phyloP scores from a whole-genome alignment of 2,113 vertebrate species.

The Scalopus aquaticus region DNA sequence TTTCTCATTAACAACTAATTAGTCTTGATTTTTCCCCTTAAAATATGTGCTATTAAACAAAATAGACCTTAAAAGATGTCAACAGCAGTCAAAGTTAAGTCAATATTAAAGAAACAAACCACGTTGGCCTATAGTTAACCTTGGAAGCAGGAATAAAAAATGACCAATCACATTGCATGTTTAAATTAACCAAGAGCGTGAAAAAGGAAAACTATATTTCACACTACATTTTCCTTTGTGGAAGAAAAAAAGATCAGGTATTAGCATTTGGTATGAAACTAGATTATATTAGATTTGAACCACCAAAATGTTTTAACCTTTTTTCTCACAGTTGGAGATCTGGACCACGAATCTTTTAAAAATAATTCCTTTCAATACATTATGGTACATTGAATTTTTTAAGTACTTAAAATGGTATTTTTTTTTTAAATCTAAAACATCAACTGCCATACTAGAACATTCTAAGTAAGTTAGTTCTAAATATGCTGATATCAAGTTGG shows the following conservation, averaged over 20 bases:
- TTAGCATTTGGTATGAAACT: neutral
- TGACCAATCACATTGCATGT: constrained; percentile 80
- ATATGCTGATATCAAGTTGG: constrained; percentile 54
- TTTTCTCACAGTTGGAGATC: constrained; percentile 8
- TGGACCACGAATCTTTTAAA: neutral
- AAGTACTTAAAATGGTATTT: neutral
- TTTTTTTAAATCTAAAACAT: neutral
- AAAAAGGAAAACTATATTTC: neutral
- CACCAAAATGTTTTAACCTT: constrained; percentile 14
- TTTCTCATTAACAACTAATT: constrained; percentile 93
- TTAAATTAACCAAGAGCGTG: constrained; percentile 69
- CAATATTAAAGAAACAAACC: constrained; percentile 86
- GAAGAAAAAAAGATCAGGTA: neutral
- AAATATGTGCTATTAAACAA: constrained; percentile 86
- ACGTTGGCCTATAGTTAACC: constrained; percentile 87
- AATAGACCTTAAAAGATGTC: constrained; percentile 83
- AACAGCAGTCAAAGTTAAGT: constrained; percentile 82
- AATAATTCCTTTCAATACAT: constrained; percentile 17
- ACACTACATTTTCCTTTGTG: neutral
- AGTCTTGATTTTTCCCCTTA: constrained; percentile 82
- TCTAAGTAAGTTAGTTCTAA: constrained; percentile 18
- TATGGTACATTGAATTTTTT: neutral
- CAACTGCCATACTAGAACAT: neutral
- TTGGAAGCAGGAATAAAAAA: constrained; percentile 85
- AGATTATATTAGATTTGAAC: neutral